Base-by-base conservation (phyloP, 2,797 vertebrate genomes). In the Arrhamphus sclerolepis region DNA sequence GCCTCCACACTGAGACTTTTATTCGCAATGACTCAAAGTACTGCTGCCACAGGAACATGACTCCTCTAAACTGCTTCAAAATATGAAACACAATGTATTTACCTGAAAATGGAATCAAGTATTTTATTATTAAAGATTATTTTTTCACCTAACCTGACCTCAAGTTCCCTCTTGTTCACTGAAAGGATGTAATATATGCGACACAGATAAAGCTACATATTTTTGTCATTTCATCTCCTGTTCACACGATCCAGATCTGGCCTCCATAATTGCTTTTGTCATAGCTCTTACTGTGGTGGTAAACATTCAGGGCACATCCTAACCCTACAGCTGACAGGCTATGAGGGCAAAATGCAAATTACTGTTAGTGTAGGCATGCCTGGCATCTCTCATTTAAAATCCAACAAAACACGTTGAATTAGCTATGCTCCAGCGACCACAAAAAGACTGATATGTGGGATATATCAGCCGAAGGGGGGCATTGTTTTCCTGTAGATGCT, bases 321-420 rank as follows among this genome's bases (percentile, higher is more conserved):
- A 38, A 38, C 14, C 48, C 60, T 72, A 66, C 58, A 78, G 74
- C 59, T 43, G 51, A 73, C 39, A 46, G 28, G 56, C 56, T 72
- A 62, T 56, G 81, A 75, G 55, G 65, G 85, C 66, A 70, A 73
- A 78, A 89, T 87, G 84, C 78, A 83, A 84, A 89, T 87, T 72
- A 73, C 60, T 78, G 51, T 58, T 71, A 76, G 75, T 83, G 70
- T 71, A 70, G 77, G 80, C 82, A 85, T 77, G 84, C 46, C 64
- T 77, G 83, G 85, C 76, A 89, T 89, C 65, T 83, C 75, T 66
- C 58, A 64, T 70, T n/a, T 66, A 58, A n/a, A 77, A 26, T 56
- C 64, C 29, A 67, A 82, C 83, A 89, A 84, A 87, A 74, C 72
- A 51, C 67, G 70, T 48, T 26, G 42, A 68, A 82, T 89, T 83